Base-by-base conservation (phyloP, 1,140 invertebrate species). In the Anadara kagoshimensis region DNA sequence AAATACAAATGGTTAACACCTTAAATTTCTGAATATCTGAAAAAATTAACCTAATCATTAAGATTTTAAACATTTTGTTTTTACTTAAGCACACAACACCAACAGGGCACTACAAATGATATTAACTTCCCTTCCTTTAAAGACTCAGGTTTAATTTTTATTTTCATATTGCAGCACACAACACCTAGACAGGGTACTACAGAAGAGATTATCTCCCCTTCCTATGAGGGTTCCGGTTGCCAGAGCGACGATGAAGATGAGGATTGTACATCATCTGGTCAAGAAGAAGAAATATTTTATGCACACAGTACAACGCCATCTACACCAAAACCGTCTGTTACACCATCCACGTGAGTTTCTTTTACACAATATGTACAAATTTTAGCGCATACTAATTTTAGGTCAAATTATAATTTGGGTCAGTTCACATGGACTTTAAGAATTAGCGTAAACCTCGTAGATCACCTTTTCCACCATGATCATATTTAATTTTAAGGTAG, bases 201-300 rank as follows among this genome's bases (percentile, higher is more conserved):
- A 8, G 78, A 80, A 57, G 81, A 80, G 16, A 80, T 82, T 41
- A 83, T 83, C 10, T 26, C 66, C 12, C 36, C 68, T 20, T 26
- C 67, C 5, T 69, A 75, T 14, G 78, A 67, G n/a, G 44, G 66
- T 8, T 59, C 65, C 11, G 76, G 69, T 20, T 82, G 80, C 64
- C 58, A 63, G 7, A 73, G 59, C 45, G 80, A 83, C 71, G 83
- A 83, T 45, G 83, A 85, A n/a, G 82, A 85, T 41, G 83, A 84
- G 36, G 84, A 83, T 73, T 54, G 76, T 16, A 61, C 64, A 7
- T 61, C 59, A 20, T 68, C 75, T 49, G 74, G 71, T 26, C 76
- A 78, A 16, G 81, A 79, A 8, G 83, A 85, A 62, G 83, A 84
- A 63, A 86, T 86, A 61, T 83, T 86, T 56, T 79, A 76, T 41